These are phyloP conservation scores for Hedya salicella DNA, from an alignment of 2,888 invertebrate species.

Conservation along the genomic window DNA sequence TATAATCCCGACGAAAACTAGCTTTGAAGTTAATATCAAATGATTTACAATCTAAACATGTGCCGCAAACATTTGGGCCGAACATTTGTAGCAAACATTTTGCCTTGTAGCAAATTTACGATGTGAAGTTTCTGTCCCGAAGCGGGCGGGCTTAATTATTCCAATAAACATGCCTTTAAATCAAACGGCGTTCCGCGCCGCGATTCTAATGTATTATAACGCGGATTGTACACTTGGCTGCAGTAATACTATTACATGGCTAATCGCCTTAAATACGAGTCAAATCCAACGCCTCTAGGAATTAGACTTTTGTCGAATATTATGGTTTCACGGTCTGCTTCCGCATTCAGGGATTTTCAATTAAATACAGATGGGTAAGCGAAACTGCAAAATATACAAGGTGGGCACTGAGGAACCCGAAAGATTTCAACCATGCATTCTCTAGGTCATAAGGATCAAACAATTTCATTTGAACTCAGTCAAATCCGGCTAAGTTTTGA, in stretches of 20 bases:
- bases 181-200: slow-evolving; percentile 13
- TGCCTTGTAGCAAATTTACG: slow-evolving; percentile 39
- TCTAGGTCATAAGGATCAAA: no score
- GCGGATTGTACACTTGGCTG: neutral
- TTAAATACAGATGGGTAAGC: no score
- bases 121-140: slow-evolving; percentile 34
- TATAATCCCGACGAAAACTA: slow-evolving; percentile 16
- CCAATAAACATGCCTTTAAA: slow-evolving; percentile 37
- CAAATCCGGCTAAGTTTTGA: no score
- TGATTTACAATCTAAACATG: slow-evolving; percentile 40
- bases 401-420: no score
- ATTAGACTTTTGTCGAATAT: no score
- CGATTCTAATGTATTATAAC: slow-evolving; percentile 4
- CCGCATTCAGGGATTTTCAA: no score
- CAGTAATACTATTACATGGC: no score
- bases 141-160: slow-evolving; percentile 29
- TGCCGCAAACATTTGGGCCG: slow-evolving; percentile 39
- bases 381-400: no score
- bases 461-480: no score
- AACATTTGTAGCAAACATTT: slow-evolving; percentile 39
- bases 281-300: neutral
- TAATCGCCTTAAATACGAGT: neutral
- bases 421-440: no score
- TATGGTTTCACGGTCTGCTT: no score
- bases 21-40: slow-evolving; percentile 40